Conservation (phyloP, 2,888 invertebrate genomes). For the Xestobium rufovillosum region DNA sequence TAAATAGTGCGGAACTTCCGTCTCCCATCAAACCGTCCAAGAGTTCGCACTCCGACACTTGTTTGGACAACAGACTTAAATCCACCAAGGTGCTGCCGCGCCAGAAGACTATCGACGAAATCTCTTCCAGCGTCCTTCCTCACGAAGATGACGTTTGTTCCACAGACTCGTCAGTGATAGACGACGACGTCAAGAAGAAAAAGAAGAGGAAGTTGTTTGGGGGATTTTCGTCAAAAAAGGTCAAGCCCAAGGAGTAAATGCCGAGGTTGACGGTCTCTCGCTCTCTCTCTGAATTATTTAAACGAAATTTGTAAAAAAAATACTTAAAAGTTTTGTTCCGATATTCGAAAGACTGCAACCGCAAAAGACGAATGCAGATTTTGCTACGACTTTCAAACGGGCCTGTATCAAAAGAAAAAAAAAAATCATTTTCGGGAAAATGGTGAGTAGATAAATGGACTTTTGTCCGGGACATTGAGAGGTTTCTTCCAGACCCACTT, state of each 20-base stretch:
- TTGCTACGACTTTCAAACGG: no score
- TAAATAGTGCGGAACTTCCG: slow-evolving; percentile 30
- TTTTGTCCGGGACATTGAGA: no score
- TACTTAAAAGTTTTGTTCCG: slow-evolving; percentile 12
- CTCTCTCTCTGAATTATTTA: no score
- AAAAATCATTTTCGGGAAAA: no score
- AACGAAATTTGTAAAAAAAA: no score
- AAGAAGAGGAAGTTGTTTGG: slow-evolving; percentile 58
- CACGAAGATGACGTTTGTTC: slow-evolving; percentile 60
- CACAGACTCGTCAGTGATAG: slow-evolving; percentile 62
- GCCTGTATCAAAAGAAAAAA: no score
- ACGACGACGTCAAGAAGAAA: slow-evolving; percentile 54
- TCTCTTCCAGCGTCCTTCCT: slow-evolving; percentile 36
- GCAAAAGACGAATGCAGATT: no score
- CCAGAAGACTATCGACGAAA: slow-evolving; percentile 33
- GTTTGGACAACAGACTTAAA: slow-evolving; percentile 33
- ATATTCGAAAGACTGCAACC: no score
- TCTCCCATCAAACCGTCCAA: slow-evolving; percentile 37
- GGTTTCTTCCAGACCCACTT: no score
- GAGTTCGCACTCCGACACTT: slow-evolving; percentile 47
- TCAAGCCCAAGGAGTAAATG: slow-evolving; percentile 41
- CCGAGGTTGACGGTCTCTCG: slow-evolving; percentile 3
- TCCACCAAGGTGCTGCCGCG: slow-evolving; percentile 16
- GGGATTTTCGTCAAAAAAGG: slow-evolving; percentile 53
- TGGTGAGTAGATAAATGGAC: no score